Evolutionary conservation across 2,113 vertebrate species (phyloP).

Genomic region (Microcebus ravelobensis): DNA sequence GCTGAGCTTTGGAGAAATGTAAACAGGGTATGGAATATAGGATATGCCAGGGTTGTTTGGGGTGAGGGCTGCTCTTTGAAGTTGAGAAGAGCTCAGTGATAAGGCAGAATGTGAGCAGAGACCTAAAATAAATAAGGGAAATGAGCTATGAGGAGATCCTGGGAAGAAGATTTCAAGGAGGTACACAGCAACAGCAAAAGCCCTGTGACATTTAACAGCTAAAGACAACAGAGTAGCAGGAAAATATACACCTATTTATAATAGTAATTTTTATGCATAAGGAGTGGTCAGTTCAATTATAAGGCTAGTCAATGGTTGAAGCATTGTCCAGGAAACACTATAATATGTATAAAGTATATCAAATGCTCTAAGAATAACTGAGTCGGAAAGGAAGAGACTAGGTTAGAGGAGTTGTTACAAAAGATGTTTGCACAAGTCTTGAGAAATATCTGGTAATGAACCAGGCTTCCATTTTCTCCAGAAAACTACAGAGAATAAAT

Average conservation of each 20-base stretch:
- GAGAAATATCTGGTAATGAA: not conserved
- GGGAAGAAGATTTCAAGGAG: not conserved
- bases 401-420: not conserved
- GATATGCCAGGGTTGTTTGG: not conserved
- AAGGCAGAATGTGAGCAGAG: not conserved
- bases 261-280: not conserved
- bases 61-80: not conserved
- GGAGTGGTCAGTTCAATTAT: not conserved
- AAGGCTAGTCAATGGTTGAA: not conserved
- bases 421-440: not conserved
- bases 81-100: not conserved
- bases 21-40: not conserved
- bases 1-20: not conserved
- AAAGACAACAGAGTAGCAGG: not conserved
- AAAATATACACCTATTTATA: not conserved
- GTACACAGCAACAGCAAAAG: not conserved
- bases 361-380: not conserved
- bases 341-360: not conserved
- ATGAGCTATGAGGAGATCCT: not conserved
- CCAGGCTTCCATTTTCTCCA: not conserved
- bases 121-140: not conserved
- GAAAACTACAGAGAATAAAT: not conserved
- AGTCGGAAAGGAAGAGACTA: not conserved
- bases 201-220: not conserved
- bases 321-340: not conserved